Evolutionary conservation across 2,888 invertebrate genomes (phyloP), one percentile per base, ranked within the genome.

Genomic region (Nudaria mundana): DNA sequence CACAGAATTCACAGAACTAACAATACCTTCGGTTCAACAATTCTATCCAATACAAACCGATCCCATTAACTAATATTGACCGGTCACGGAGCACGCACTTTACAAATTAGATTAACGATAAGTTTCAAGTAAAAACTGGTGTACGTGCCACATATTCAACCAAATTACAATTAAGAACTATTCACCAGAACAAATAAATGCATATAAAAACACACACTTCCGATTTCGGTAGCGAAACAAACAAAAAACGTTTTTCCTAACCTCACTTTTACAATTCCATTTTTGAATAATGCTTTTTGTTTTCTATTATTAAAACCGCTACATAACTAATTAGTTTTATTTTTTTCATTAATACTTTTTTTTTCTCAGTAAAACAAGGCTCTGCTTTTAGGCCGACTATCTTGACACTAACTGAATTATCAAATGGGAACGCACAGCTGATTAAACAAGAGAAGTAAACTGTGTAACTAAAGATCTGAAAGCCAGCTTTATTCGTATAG

Each of bases 361-460:
- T 46, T 48, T n/a, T n/a, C n/a, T n/a, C n/a, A n/a, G n/a, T 48
- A 52, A 52, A 47, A 61, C 47, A 52, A 56, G 63, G 65, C 69
- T 64, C 67, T 71, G 70, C 67, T 53, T 60, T 58, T 53, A 37
- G 63, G 66, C 71, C 81, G 78, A 81, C 71, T 71, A 75, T 62
- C 73, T 71, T 63, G 63, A 60, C 55, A 63, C 64, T 79, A 81
- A 86, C 85, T 84, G 72, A 85, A 85, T 85, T 86, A 86, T 80
- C 81, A 81, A 83, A 78, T 72, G 77, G 71, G 77, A 74, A 54
- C 74, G 70, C 67, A 78, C 87, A 88, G 86, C 87, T 88, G 87
- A 82, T 83, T 72, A 83, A 78, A 84, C 71, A 79, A 56, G 68
- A 55, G 65, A 61, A 56, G 49, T 48, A 76, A 66, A 81, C 52